These are phyloP conservation scores for Rana temporaria DNA, from an alignment of 2,113 vertebrate genomes.

Conservation along the genomic window DNA sequence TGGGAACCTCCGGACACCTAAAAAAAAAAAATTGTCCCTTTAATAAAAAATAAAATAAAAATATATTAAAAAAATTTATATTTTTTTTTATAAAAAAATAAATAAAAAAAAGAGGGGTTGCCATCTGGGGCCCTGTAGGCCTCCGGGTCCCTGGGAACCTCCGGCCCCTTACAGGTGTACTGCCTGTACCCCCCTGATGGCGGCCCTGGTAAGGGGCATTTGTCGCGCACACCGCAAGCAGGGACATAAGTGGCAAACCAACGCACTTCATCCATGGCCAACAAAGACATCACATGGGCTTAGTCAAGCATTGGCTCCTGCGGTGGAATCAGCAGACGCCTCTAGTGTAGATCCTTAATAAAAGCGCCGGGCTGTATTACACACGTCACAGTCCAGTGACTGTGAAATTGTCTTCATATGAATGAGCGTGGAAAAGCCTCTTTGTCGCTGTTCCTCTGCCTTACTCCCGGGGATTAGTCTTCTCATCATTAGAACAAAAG, in stretches of 20 bases:
- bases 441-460: background rate
- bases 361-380: conserved; percentile 14
- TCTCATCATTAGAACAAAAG: conserved; percentile 3
- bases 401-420: conserved; percentile 46
- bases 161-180: too few species aligned
- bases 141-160: too few species aligned
- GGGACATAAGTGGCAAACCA: background rate
- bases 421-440: conserved; percentile 6
- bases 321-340: conserved; percentile 3
- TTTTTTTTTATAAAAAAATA: too few species aligned
- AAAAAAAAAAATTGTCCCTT: too few species aligned
- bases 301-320: conserved; percentile 35
- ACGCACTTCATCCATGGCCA: conserved; percentile 10
- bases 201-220: too few species aligned
- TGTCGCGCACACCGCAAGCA: too few species aligned
- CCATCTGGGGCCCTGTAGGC: too few species aligned
- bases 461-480: conserved; percentile 1
- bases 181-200: too few species aligned
- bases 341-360: conserved; percentile 17
- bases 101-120: too few species aligned
- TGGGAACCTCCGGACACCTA: too few species aligned
- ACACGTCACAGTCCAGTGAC: conserved; percentile 20
- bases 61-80: too few species aligned
- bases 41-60: too few species aligned
- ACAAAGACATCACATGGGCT: conserved; percentile 50